Conservation (phyloP, 2,888 invertebrate species). For the Stomorhina lunata region DNA sequence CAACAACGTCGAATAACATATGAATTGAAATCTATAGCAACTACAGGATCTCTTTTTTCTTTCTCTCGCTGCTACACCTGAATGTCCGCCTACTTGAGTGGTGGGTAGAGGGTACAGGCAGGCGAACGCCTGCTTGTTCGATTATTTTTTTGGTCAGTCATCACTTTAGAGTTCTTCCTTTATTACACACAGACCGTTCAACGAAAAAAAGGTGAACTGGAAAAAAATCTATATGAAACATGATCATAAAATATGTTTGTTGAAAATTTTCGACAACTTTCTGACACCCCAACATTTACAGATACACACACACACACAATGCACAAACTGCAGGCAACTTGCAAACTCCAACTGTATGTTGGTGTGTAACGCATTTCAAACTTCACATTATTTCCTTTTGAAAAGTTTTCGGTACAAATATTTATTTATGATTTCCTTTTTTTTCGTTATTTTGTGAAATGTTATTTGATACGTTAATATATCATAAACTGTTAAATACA, state of each 20-base stretch:
- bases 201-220: neutral
- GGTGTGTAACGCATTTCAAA: neutral
- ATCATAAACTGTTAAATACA: constrained; percentile 62
- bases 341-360: constrained; percentile 2
- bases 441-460: constrained; percentile 13
- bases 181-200: constrained; percentile 27
- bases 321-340: neutral
- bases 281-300: constrained; percentile 45
- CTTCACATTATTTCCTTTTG: neutral
- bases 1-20: neutral
- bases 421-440: neutral
- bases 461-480: constrained; percentile 66
- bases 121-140: constrained; percentile 22
- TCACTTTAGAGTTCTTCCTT: constrained; percentile 34
- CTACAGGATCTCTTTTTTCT: constrained; percentile 47
- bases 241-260: constrained; percentile 61
- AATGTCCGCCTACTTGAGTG: constrained; percentile 64
- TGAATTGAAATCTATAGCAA: constrained; percentile 14
- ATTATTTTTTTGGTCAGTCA: constrained; percentile 33
- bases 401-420: neutral
- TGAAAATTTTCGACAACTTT: constrained; percentile 59
- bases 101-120: neutral
- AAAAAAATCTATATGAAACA: constrained; percentile 36
- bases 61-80: constrained; percentile 20
- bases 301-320: neutral